Evolutionary conservation across 2,113 vertebrate species (phyloP), one percentile per base, ranked within the genome.

Genomic region (Rhizomys pruinosus): DNA sequence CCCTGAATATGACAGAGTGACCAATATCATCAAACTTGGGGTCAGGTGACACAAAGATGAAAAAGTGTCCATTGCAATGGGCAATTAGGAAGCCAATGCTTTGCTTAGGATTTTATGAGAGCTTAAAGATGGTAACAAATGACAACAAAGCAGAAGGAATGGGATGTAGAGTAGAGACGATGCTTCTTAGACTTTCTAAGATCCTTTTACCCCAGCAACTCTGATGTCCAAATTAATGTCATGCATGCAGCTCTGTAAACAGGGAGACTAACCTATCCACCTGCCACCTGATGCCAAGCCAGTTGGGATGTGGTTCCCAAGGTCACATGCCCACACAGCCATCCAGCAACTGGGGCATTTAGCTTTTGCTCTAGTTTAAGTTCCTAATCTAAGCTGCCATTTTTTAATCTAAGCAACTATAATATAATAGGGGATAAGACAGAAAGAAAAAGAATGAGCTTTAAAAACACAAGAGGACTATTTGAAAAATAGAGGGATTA

Each of bases 261-360:
- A 29, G 37, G 5, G 32, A 25, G 22, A 74, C 10, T 52, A 27
- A 95, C 81, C n/a, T 0, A 0, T 73, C 52, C 20, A 47, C 79
- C 84, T 37, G 0, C 63, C 91, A 52, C 61, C 87, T 32, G 23
- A 77, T 82, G 42, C 93, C 32, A 68, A 89, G 64, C 13, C 68
- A 44, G 71, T 42, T 79, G 16, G 79, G 82, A n/a, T 34, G 23
- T 55, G 55, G n/a, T 25, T 32, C 29, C 79, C 93, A 89, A 96
- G 66, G 32, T 93, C 96, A 85, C 19, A 52, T n/a, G 20, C 15
- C 89, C 91, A n/a, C 79, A 55, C 39, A 89, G 81, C 32, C 2
- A 39, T 39, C 39, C 32, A 27, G 44, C 37, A 95, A 68, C 20
- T 94, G 32, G 15, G 90, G 16, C 1, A 39, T 39, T 91, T 87